These are phyloP conservation scores for Teleopsis dalmanni DNA, from an alignment of 1,140 invertebrate genomes.

Conservation along the genomic window DNA sequence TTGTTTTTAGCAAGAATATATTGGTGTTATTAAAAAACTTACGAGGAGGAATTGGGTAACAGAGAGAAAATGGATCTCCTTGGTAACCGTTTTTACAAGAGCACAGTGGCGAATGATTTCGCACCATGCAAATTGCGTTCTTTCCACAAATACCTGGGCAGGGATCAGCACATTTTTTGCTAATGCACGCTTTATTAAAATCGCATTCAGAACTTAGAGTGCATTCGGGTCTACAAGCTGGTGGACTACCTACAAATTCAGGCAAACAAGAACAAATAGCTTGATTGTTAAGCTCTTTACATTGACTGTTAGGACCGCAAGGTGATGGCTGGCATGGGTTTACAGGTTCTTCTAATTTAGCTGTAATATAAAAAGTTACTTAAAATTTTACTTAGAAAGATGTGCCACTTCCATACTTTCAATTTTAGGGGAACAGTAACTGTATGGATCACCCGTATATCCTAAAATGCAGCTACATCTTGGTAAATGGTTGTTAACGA, in stretches of 20 bases:
- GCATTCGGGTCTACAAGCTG: constrained; percentile 63
- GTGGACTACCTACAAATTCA: constrained; percentile 67
- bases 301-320: constrained; percentile 65
- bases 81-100: constrained; percentile 53
- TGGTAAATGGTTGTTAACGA: constrained; percentile 65
- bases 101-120: constrained; percentile 56
- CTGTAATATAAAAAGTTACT: constrained; percentile 17
- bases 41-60: constrained; percentile 52
- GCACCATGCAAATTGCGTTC: constrained; percentile 51
- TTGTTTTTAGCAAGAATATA: constrained; percentile 29
- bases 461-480: constrained; percentile 60
- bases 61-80: constrained; percentile 60
- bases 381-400: neutral
- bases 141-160: constrained; percentile 59
- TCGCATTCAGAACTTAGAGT: constrained; percentile 58
- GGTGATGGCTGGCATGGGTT: constrained; percentile 57
- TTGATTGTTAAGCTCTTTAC: constrained; percentile 54
- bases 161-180: constrained; percentile 64
- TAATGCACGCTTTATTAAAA: constrained; percentile 58
- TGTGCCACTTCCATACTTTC: constrained; percentile 21
- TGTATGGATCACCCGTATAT: constrained; percentile 62
- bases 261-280: constrained; percentile 62
- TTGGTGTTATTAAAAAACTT: constrained; percentile 17
- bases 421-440: constrained; percentile 44
- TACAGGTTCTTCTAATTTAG: constrained; percentile 36